Base-by-base conservation (phyloP, 2,113 vertebrate species). In the Chaetura pelagica region DNA sequence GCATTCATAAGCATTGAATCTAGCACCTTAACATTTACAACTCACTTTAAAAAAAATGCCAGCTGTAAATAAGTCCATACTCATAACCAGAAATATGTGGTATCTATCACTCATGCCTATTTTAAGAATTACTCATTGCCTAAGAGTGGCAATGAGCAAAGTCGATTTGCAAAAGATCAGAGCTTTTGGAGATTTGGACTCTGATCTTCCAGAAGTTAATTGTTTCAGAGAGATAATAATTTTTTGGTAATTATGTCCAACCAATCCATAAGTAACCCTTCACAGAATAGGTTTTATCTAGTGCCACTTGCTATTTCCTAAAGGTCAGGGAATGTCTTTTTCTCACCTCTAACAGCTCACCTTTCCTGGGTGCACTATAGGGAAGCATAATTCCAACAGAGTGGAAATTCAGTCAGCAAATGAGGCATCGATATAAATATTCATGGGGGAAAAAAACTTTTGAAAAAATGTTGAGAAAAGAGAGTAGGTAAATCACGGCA, bases 271-370 rank as follows among this genome's bases (percentile, higher is more conserved):
- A 87, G 94, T 96, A 97, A 97, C 88, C 94, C 82, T 51, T 40
- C 83, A 84, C 66, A 90, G 81, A 85, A 94, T 2, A 85, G 84
- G 73, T 96, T 97, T 97, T 97, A 97, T 94, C 97, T 96, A 75
- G 82, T 93, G 94, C 83, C 96, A 84, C 93, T 95, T 95, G 91
- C 95, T 97, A 95, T 97, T 98, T 98, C 94, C 94, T 95, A 98
- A 98, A 98, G 98, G 97, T 98, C 97, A 98, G 6, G 67, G 95
- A 98, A 96, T 97, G 94, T 97, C 97, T 97, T 97, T 96, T 95
- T 80, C 96, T 98, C 95, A 97, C 97, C 97, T 98, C 96, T 97
- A 95, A 97, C 85, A 20, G 90, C 94, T 98, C 96, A 97, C 97
- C 97, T 98, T 98, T 98, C 96, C 57, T 83, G 94, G 93, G 13